Evolutionary conservation across 92 coral and sea anemone genomes (phyloP).

Genomic region (Diadumene lineata): DNA sequence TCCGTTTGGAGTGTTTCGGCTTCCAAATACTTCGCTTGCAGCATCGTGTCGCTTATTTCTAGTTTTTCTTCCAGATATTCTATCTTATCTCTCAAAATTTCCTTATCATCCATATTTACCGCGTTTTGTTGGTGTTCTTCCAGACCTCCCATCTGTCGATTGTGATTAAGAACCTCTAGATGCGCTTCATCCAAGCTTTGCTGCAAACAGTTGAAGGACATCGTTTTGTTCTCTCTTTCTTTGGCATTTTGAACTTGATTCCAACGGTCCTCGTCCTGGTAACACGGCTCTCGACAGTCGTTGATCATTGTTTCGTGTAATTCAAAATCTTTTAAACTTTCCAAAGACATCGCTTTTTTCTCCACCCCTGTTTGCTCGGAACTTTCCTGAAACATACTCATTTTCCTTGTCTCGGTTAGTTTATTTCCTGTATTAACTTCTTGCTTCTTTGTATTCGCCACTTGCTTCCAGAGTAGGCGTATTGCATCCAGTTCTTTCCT

Average conservation of each 20-base stretch:
- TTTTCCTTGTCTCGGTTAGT: background rate
- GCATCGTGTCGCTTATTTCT: constrained; percentile 35
- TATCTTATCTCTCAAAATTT: constrained; percentile 25
- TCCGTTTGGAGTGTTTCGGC: constrained; percentile 37
- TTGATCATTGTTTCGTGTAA: too few relatives aligned
- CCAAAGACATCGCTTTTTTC: background rate
- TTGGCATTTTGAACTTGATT: too few relatives aligned
- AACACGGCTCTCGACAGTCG: too few relatives aligned
- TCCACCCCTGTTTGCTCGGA: background rate
- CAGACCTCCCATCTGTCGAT: too few relatives aligned
- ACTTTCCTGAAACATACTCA: background rate
- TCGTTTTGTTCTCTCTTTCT: too few relatives aligned
- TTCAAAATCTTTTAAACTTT: too few relatives aligned
- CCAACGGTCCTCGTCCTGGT: too few relatives aligned
- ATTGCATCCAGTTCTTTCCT: constrained; percentile 57
- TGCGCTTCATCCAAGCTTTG: too few relatives aligned
- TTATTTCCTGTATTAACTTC: constrained; percentile 39
- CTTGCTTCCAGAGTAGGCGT: constrained; percentile 47
- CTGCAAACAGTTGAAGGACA: too few relatives aligned
- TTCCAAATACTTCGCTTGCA: constrained; percentile 51
- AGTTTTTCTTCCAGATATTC: constrained; percentile 58
- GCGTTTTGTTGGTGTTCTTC: too few relatives aligned
- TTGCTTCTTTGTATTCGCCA: constrained; percentile 1
- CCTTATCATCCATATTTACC: constrained; percentile 31
- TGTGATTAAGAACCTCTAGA: too few relatives aligned